Evolutionary conservation across 2,113 vertebrate genomes (phyloP).

Genomic region (Castor canadensis): DNA sequence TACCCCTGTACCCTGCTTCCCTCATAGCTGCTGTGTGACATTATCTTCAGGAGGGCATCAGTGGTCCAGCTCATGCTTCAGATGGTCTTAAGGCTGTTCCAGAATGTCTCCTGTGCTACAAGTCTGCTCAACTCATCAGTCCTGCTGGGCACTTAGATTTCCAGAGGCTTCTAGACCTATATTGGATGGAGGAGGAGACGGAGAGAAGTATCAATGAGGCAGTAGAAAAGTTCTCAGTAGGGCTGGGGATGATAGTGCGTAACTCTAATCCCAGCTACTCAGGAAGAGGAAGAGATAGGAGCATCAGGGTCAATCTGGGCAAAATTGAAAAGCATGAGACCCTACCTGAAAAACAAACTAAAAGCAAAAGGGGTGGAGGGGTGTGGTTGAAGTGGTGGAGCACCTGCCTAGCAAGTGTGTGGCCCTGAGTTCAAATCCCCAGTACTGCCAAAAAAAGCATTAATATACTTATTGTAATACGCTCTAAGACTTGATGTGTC

Average conservation of each 20-base stretch:
- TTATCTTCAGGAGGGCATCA: neutral
- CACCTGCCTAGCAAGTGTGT: no score
- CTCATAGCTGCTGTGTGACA: neutral
- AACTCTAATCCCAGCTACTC: no score
- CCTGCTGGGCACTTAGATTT: neutral
- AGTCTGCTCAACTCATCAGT: neutral
- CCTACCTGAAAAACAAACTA: no score
- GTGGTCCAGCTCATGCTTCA: neutral
- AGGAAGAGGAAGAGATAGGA: no score
- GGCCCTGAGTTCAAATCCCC: no score
- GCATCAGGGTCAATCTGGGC: no score
- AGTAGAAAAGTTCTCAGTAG: neutral
- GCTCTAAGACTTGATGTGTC: neutral
- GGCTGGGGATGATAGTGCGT: no score
- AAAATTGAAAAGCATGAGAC: no score
- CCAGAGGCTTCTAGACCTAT: neutral
- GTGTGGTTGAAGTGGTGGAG: no score
- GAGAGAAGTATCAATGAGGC: neutral
- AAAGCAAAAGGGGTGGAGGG: no score
- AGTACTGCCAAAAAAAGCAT: no score
- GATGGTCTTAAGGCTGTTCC: neutral
- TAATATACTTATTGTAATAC: neutral
- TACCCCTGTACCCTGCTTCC: fast-evolving
- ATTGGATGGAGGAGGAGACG: neutral
- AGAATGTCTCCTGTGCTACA: neutral